Conservation (phyloP, 1,140 invertebrate species). For the Macrocentrus cingulum region DNA sequence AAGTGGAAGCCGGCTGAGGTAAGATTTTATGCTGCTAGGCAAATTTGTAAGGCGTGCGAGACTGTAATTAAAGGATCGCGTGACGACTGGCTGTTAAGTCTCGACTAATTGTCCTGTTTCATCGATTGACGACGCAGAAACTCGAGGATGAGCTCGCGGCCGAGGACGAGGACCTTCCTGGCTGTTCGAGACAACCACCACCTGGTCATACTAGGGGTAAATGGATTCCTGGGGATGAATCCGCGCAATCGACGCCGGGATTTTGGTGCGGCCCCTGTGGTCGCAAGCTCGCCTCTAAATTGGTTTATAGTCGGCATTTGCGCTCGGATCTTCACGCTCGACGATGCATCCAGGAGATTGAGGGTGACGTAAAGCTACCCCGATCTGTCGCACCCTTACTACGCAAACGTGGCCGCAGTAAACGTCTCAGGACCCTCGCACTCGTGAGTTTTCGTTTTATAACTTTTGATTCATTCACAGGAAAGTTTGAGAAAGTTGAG, state of each 20-base stretch:
- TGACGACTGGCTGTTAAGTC: slow-evolving; percentile 34
- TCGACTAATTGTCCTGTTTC: slow-evolving; percentile 38
- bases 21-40: slow-evolving; percentile 7
- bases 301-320: slow-evolving; percentile 75
- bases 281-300: slow-evolving; percentile 69
- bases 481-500: neutral
- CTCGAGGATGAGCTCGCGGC: slow-evolving; percentile 32
- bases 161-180: slow-evolving; percentile 15
- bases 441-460: slow-evolving; percentile 7
- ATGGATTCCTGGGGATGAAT: slow-evolving; percentile 69
- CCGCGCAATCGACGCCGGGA: slow-evolving; percentile 43
- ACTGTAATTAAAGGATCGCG: slow-evolving; percentile 40
- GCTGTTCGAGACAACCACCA: slow-evolving; percentile 62
- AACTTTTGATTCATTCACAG: neutral
- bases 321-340: slow-evolving; percentile 72
- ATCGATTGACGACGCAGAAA: slow-evolving; percentile 39
- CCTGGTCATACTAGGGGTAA: slow-evolving; percentile 73
- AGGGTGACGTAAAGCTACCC: slow-evolving; percentile 24
- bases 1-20: slow-evolving; percentile 66
- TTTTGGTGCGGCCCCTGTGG: slow-evolving; percentile 82
- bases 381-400: slow-evolving; percentile 15
- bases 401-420: neutral
- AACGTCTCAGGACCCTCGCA: slow-evolving; percentile 15
- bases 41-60: slow-evolving; percentile 12
- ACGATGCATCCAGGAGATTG: slow-evolving; percentile 67